phyloP scores from a whole-genome alignment of 2,113 vertebrate species.

The Carassius gibelio region DNA sequence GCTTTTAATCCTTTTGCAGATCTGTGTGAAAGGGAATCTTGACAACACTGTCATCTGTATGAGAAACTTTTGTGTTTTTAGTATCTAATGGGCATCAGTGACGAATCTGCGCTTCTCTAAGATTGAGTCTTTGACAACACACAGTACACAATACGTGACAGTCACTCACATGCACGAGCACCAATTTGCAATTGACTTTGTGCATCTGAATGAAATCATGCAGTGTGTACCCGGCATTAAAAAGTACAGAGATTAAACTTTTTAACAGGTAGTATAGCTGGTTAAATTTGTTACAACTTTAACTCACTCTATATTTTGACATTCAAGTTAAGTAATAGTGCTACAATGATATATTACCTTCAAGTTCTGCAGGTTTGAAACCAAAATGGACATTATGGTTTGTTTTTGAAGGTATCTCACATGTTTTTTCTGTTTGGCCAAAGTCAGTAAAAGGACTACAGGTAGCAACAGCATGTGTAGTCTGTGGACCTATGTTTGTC shows the following conservation, averaged over 20 bases:
- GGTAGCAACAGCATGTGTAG: constrained; percentile 66
- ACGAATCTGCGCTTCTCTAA: too few relatives aligned
- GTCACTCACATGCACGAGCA: background rate
- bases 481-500: constrained; percentile 69
- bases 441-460: constrained; percentile 65
- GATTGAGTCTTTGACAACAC: too few relatives aligned
- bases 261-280: background rate
- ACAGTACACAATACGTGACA: too few relatives aligned
- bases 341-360: constrained; percentile 74
- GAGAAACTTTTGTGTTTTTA: too few relatives aligned
- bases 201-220: background rate
- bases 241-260: background rate
- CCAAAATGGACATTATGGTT: constrained; percentile 74
- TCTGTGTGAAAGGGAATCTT: background rate
- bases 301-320: background rate
- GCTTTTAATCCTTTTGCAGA: too few relatives aligned
- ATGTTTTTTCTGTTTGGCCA: constrained; percentile 68
- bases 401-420: constrained; percentile 72
- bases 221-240: background rate
- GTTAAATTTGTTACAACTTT: background rate
- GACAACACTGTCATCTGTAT: too few relatives aligned
- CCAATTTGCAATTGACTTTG: background rate
- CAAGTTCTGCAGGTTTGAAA: constrained; percentile 74
- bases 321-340: background rate
- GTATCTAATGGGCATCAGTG: too few relatives aligned